A percentile compares a stretch with the other conserved stretches of the same genome.
These are phyloP conservation scores for Hymenopus coronatus DNA, from an alignment of 2,888 invertebrate species.

Conservation along the genomic window DNA sequence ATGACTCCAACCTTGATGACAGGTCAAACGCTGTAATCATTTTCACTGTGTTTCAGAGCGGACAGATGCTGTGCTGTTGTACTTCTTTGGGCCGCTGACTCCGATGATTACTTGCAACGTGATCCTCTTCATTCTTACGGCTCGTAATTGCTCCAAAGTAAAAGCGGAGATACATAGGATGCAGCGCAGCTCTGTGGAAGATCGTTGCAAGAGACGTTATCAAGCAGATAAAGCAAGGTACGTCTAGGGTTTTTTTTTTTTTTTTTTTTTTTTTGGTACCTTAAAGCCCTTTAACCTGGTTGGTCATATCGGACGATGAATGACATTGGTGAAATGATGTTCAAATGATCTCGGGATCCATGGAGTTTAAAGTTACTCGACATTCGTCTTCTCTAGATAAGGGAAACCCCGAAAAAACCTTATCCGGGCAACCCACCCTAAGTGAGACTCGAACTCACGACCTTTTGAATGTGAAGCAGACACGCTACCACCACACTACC, in stretches of 20 bases:
- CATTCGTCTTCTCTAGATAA: too few relatives aligned
- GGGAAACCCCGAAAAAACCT: too few relatives aligned
- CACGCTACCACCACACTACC: too few relatives aligned
- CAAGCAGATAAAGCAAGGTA: conserved; percentile 68
- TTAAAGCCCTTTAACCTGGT: too few relatives aligned
- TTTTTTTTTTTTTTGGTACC: too few relatives aligned
- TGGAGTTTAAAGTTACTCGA: too few relatives aligned
- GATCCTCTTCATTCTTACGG: conserved; percentile 65
- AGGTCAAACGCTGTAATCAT: background rate
- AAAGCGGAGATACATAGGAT: conserved; percentile 71
- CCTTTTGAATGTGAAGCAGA: too few relatives aligned
- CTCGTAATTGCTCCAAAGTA: conserved; percentile 66
- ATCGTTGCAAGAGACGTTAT: conserved; percentile 59
- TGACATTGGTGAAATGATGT: too few relatives aligned
- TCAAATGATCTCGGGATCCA: too few relatives aligned
- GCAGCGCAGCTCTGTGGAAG: conserved; percentile 59
- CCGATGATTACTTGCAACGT: conserved; percentile 63
- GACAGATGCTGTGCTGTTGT: conserved; percentile 48
- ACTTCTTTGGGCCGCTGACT: conserved; percentile 65
- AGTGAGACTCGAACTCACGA: too few relatives aligned
- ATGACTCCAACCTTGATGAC: background rate
- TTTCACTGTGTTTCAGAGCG: conserved; percentile 33
- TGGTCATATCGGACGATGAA: too few relatives aligned
- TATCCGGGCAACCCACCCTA: too few relatives aligned
- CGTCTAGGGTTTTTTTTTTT: conserved; percentile 41